A percentile compares a stretch with the other conserved stretches of the same genome.
phyloP scores from a whole-genome alignment of 2,797 vertebrate genomes.

The Cuniculus paca region DNA sequence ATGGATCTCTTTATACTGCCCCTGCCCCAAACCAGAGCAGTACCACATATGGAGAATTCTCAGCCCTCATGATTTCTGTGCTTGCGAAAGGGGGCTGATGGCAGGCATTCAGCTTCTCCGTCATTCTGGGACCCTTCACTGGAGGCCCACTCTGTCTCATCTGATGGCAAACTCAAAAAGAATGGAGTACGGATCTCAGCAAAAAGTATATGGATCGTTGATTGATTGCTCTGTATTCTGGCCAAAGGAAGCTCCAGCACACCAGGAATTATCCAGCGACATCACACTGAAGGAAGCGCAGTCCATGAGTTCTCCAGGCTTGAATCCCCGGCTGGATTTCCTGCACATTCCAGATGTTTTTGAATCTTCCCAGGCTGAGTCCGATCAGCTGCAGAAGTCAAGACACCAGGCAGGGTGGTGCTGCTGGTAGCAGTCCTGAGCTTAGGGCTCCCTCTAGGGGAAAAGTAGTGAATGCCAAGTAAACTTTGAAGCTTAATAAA shows the following conservation, averaged over 20 bases:
- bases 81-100: background rate
- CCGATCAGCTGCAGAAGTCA: background rate
- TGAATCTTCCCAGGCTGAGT: background rate
- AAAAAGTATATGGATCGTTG: background rate
- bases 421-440: background rate
- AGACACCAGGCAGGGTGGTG: no score
- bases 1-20: background rate
- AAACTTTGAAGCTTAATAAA: background rate
- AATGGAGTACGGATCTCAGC: background rate
- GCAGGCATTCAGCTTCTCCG: background rate
- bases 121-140: background rate
- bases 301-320: background rate
- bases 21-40: background rate
- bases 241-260: background rate
- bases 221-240: background rate
- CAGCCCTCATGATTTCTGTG: background rate
- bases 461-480: background rate
- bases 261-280: background rate
- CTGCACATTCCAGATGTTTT: background rate
- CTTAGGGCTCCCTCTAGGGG: background rate
- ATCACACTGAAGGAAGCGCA: background rate
- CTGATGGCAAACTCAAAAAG: background rate
- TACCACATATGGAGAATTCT: background rate
- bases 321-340: background rate
- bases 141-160: background rate